phyloP scores from a whole-genome alignment of 2,888 invertebrate species.

The Petrophora chlorosata region DNA sequence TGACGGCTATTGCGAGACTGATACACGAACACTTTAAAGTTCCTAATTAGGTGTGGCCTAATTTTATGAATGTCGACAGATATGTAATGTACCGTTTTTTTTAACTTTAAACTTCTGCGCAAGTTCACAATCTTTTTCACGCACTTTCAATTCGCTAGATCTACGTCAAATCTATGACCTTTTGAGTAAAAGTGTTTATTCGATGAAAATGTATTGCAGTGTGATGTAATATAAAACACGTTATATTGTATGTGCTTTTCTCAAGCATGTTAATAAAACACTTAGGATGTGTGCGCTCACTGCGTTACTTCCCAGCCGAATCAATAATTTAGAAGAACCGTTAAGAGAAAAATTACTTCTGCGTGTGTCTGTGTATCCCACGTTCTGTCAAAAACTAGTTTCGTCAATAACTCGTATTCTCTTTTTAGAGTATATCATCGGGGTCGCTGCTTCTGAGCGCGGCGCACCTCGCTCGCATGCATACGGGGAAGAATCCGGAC shows the following conservation, averaged over 20 bases:
- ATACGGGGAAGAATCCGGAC: conserved; percentile 65
- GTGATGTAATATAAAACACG: conserved; percentile 30
- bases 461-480: conserved; percentile 87
- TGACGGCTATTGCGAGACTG: conserved; percentile 38
- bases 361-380: no score
- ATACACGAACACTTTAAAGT: conserved; percentile 3
- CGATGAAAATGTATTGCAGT: conserved; percentile 27
- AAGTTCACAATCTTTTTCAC: conserved; percentile 5
- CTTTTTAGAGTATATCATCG: conserved; percentile 90
- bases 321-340: conserved; percentile 25
- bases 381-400: conserved; percentile 31
- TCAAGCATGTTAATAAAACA: conserved; percentile 16
- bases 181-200: conserved; percentile 39
- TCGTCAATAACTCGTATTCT: conserved; percentile 29
- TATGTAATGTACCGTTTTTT: no score
- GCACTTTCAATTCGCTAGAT: conserved; percentile 17
- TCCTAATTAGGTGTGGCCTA: conserved; percentile 2
- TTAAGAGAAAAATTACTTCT: conserved; percentile 29
- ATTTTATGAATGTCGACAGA: not conserved
- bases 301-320: not conserved
- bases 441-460: conserved; percentile 91
- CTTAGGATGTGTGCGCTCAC: not conserved
- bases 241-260: conserved; percentile 17
- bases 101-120: conserved; percentile 2
- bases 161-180: conserved; percentile 42